A percentile compares a stretch with the other conserved stretches of the same genome.
Evolutionary conservation across 2,113 vertebrate genomes (phyloP).

Genomic region (Holacanthus passer): DNA sequence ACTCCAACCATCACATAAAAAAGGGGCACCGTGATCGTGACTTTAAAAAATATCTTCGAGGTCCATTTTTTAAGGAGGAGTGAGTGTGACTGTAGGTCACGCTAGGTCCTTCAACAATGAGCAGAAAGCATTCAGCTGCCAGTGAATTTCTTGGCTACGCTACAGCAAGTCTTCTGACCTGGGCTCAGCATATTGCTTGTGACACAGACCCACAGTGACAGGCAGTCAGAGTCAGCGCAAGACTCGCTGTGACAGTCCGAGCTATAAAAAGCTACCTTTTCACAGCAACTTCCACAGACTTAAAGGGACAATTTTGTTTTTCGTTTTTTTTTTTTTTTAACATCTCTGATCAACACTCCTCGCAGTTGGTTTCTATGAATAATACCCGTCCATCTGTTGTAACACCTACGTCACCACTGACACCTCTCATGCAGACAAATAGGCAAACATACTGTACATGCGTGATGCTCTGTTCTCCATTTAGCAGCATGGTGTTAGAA

Average conservation of each 20-base stretch:
- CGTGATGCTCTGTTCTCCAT: conserved; percentile 1
- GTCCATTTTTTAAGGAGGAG: neutral
- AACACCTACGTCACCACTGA: neutral
- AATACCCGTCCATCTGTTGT: conserved; percentile 32
- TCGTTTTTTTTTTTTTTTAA: conserved; percentile 32
- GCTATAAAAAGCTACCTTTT: conserved; percentile 73
- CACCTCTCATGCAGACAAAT: conserved; percentile 17
- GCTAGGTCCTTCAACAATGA: conserved; percentile 32
- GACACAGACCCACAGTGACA: conserved; percentile 76
- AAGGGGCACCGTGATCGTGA: neutral
- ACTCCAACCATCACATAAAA: neutral
- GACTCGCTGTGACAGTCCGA: conserved; percentile 61
- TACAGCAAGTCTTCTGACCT: conserved; percentile 65
- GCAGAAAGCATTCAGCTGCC: conserved; percentile 41
- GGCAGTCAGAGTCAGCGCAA: conserved; percentile 56
- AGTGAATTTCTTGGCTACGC: conserved; percentile 43
- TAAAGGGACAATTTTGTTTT: conserved; percentile 46
- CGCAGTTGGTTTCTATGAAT: conserved; percentile 30
- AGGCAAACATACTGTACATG: neutral
- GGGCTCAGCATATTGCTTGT: conserved; percentile 61
- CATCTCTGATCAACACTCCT: conserved; percentile 24
- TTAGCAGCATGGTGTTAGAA: conserved; percentile 4
- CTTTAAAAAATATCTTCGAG: neutral
- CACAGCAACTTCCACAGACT: conserved; percentile 56
- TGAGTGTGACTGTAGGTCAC: conserved; percentile 8